Base-by-base conservation (phyloP, 2,113 vertebrate species). In the Callipepla squamata region DNA sequence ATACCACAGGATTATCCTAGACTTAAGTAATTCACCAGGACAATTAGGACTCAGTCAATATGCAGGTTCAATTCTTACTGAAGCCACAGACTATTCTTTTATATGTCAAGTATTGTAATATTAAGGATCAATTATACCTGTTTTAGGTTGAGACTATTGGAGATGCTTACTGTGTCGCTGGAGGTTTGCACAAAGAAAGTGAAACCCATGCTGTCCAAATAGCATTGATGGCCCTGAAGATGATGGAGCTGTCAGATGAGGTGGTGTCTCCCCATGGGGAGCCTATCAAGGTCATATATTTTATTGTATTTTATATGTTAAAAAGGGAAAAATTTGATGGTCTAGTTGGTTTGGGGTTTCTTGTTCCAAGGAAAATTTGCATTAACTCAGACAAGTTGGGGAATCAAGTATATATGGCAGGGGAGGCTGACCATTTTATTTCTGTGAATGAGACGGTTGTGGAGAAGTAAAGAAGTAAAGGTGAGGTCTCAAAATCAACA, bases 141-240 rank as follows among this genome's bases (percentile, higher is more conserved):
- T 98, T 95, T 91, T 80, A 99, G 99, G 99, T 99, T 97, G 99
- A 99, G 97, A 99, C 99, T 42, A 99, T 99, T 61, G 99, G 99
- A 6, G 99, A 99, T 90, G 99, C 99, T 1, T 99, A 99, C 84
- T 99, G 99, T 94, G 99, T 99, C 8, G 99, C 99, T 40, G 99
- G 98, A 74, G 99, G 99, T 34, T 97, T 99, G 34, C 99, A 99
- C 96, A 99, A 98, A 90, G 99, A 99, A 95, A 99, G 98, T 67
- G 98, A 98, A 45, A 99, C 98, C 6, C 99, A 99, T 3, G 99
- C 99, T 11, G 97, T 98, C 68, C 99, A 99, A 91, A 99, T 99
- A 87, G 99, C 99, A 7, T 96, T 98, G 85, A 99, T 99, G 99
- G 98, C 99, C 48, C 95, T 99, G 96, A 99, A 99, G 98, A 99